phyloP scores from a whole-genome alignment of 2,888 invertebrate genomes.

The Dorcus hopei region DNA sequence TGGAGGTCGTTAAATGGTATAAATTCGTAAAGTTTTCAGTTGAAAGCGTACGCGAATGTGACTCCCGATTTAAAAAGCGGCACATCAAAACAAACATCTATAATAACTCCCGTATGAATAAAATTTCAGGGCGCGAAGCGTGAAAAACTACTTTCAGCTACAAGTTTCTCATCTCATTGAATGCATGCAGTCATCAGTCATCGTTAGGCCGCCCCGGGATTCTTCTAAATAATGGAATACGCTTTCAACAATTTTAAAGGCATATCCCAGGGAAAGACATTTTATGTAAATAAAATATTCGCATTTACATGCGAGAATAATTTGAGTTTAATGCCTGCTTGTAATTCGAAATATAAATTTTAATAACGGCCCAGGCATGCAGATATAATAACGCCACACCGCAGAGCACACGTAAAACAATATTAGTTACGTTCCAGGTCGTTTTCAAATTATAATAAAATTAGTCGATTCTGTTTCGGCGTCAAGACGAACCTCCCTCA shows the following conservation, averaged over 20 bases:
- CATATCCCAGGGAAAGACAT: slow-evolving; percentile 1
- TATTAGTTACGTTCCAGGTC: no score
- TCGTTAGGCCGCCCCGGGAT: slow-evolving; percentile 11
- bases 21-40: slow-evolving; percentile 2
- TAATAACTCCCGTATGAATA: no score
- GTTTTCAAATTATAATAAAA: no score
- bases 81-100: not conserved
- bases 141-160: slow-evolving; percentile 8
- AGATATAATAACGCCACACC: no score
- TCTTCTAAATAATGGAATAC: slow-evolving; percentile 22
- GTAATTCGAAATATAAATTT: slow-evolving; percentile 12
- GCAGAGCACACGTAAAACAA: no score
- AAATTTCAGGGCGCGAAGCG: not conserved
- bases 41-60: not conserved
- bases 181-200: slow-evolving; percentile 16
- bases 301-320: not conserved
- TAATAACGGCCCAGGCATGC: slow-evolving; percentile 2
- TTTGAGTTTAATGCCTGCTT: not conserved
- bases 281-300: slow-evolving; percentile 2
- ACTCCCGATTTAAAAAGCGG: not conserved
- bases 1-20: slow-evolving; percentile 3
- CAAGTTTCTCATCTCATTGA: slow-evolving; percentile 6
- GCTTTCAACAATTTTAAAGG: slow-evolving; percentile 17
- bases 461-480: no score
- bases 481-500: no score